phyloP scores from a whole-genome alignment of 1,140 invertebrate genomes.

The Tribolium castaneum region DNA sequence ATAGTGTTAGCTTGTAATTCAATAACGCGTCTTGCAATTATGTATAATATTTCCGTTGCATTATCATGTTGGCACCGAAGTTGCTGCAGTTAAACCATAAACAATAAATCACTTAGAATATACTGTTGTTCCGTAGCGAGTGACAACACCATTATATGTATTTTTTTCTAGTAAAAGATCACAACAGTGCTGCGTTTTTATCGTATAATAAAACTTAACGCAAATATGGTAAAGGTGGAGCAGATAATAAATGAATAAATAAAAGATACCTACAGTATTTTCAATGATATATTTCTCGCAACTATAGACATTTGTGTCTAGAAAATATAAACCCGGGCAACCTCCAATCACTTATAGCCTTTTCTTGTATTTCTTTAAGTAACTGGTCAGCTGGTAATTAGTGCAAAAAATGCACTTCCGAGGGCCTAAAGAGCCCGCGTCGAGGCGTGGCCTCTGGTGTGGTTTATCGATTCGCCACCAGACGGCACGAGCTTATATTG shows the following conservation, averaged over 20 bases:
- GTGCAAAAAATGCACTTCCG: too few species aligned
- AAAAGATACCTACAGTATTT: too few species aligned
- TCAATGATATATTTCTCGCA: too few species aligned
- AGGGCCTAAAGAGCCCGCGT: too few species aligned
- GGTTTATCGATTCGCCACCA: conserved; percentile 30
- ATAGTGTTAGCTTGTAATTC: not conserved
- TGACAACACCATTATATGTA: not conserved
- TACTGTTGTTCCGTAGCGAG: not conserved
- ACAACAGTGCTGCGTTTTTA: not conserved
- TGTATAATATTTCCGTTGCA: not conserved
- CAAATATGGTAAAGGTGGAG: not conserved
- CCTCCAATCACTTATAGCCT: too few species aligned
- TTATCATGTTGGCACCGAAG: not conserved
- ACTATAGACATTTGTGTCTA: too few species aligned
- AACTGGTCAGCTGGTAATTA: too few species aligned
- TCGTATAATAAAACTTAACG: not conserved
- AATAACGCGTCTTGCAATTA: not conserved
- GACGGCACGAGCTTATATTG: conserved; percentile 30
- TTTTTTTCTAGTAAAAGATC: not conserved
- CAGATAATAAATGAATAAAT: not conserved
- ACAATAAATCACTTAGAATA: not conserved
- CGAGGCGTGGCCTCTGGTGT: conserved; percentile 10
- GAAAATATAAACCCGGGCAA: too few species aligned
- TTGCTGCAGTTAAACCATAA: not conserved
- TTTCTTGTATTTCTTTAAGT: too few species aligned